Percentiles rank a stretch among this genome's conserved stretches.
Evolutionary conservation across 2,888 invertebrate species (phyloP).

Genomic region (Hirtodrosophila alboralis): DNA sequence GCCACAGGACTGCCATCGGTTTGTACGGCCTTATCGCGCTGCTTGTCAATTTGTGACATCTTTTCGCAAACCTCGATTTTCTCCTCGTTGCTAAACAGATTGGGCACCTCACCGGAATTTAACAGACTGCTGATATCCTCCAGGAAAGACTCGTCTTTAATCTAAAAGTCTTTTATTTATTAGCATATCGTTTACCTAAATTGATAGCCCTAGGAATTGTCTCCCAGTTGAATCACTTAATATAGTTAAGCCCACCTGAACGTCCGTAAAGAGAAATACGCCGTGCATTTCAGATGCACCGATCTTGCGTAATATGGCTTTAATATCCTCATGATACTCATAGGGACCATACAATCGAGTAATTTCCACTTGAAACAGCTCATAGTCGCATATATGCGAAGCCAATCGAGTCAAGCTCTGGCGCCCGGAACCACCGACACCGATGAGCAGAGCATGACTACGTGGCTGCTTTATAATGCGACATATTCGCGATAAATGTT

Average conservation of each 20-base stretch:
- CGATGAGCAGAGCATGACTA: constrained; percentile 94
- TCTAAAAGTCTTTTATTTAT: constrained; percentile 84
- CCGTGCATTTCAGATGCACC: constrained; percentile 93
- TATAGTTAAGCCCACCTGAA: constrained; percentile 87
- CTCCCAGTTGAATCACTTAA: neutral
- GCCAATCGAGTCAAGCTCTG: constrained; percentile 95
- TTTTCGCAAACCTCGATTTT: constrained; percentile 96
- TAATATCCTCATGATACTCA: constrained; percentile 97
- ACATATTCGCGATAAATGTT: constrained; percentile 95
- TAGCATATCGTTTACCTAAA: constrained; percentile 14
- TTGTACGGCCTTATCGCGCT: constrained; percentile 92
- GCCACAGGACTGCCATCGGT: constrained; percentile 97
- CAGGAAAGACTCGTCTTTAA: constrained; percentile 95
- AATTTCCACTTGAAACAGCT: constrained; percentile 96
- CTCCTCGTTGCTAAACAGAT: constrained; percentile 93
- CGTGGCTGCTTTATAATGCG: constrained; percentile 96
- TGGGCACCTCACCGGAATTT: constrained; percentile 97
- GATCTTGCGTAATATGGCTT: constrained; percentile 90
- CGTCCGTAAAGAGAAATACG: constrained; percentile 95
- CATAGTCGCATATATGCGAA: constrained; percentile 97
- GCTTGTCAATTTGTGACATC: constrained; percentile 95
- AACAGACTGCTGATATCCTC: constrained; percentile 97
- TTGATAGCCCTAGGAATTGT: neutral
- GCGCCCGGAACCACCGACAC: constrained; percentile 96
- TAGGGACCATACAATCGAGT: constrained; percentile 91